These are phyloP conservation scores for Eospalax fontanierii DNA, from an alignment of 2,797 vertebrate genomes.

Conservation along the genomic window DNA sequence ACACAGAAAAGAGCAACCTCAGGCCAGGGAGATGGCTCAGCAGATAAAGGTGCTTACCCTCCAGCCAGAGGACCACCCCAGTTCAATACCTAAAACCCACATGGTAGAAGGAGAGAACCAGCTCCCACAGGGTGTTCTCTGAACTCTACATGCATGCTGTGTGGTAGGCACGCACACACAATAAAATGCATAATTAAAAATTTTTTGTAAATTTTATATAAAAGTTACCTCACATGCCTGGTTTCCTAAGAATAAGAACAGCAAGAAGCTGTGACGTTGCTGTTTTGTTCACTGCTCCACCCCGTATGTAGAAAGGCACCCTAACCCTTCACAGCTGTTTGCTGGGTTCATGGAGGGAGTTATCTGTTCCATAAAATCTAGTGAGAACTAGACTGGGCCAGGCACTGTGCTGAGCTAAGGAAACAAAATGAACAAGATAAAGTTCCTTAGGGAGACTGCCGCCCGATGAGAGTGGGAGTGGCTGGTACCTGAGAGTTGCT, in stretches of 20 bases:
- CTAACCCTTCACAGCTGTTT: background rate
- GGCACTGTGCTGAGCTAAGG: background rate
- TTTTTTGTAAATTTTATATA: too few species aligned
- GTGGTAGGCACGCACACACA: background rate
- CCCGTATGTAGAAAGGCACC: fast-evolving
- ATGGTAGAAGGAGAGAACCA: background rate
- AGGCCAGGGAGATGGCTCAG: background rate
- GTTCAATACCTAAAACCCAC: background rate
- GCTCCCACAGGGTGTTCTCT: background rate
- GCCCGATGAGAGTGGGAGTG: background rate
- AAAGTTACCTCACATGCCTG: background rate
- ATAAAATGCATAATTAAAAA: too few species aligned
- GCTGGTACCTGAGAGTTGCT: background rate
- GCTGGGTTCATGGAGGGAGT: too few species aligned
- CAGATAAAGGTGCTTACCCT: too few species aligned
- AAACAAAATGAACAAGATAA: background rate
- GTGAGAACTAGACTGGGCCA: background rate
- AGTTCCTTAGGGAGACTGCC: background rate
- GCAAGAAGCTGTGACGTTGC: background rate
- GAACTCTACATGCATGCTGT: background rate
- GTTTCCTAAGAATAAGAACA: background rate
- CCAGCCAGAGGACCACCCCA: background rate
- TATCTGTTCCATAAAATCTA: fast-evolving
- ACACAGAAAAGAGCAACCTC: background rate
- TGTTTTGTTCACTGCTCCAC: background rate